phyloP scores from a whole-genome alignment of 2,797 vertebrate genomes.

The Falco columbarius region DNA sequence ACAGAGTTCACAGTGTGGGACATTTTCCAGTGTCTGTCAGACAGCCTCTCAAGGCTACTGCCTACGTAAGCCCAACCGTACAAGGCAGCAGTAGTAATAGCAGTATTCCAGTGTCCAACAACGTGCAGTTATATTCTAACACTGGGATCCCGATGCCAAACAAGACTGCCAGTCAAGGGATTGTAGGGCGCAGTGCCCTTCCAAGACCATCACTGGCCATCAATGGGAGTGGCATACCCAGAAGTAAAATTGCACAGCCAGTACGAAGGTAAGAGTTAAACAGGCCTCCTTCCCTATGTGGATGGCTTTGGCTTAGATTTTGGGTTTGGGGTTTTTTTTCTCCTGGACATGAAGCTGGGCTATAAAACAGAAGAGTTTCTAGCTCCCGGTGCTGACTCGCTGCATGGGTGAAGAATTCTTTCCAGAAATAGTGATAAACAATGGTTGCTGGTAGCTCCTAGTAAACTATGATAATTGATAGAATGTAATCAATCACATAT shows the following conservation, averaged over 20 bases:
- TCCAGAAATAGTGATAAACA: background rate
- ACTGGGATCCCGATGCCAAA: slow-evolving; percentile 85
- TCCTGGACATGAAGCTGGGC: background rate
- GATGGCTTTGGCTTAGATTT: background rate
- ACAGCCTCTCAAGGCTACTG: slow-evolving; percentile 93
- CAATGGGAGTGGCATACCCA: slow-evolving; percentile 84
- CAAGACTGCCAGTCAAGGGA: slow-evolving; percentile 80
- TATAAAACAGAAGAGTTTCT: background rate
- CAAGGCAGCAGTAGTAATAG: slow-evolving; percentile 83
- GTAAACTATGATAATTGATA: background rate
- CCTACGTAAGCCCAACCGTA: slow-evolving; percentile 95
- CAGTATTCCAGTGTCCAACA: slow-evolving; percentile 81
- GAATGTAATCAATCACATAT: background rate
- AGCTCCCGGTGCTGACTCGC: background rate
- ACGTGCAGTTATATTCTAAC: slow-evolving; percentile 83
- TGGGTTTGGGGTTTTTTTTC: background rate
- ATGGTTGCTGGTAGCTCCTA: background rate
- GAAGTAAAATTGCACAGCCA: slow-evolving; percentile 87
- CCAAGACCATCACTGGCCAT: slow-evolving; percentile 92
- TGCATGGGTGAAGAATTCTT: background rate
- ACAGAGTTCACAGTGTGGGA: slow-evolving; percentile 92
- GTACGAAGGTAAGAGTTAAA: slow-evolving; percentile 81
- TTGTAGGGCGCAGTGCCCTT: slow-evolving; percentile 87
- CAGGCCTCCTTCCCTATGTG: background rate
- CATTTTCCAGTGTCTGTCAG: slow-evolving; percentile 88